A percentile compares a stretch with the other conserved stretches of the same genome.
Conservation (phyloP, 2,888 invertebrate genomes). For the Oscheius sp. region DNA sequence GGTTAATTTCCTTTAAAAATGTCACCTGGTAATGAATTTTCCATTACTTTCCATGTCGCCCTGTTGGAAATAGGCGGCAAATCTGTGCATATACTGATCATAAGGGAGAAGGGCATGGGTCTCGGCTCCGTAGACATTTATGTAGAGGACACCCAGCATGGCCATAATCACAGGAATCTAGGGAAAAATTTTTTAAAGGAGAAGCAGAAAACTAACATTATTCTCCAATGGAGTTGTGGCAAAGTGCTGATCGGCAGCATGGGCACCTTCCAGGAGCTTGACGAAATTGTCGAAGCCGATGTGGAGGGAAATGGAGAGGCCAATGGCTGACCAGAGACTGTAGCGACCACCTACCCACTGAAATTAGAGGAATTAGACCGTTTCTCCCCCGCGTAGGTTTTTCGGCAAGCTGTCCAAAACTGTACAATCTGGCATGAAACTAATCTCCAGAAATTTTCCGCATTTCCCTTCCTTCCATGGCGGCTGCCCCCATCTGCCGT, state of each 20-base stretch:
- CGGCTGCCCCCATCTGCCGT: neutral
- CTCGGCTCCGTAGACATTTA: slow-evolving; percentile 92
- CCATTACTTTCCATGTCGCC: slow-evolving; percentile 93
- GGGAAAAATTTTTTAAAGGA: slow-evolving; percentile 4
- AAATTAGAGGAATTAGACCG: slow-evolving; percentile 37
- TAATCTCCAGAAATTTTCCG: too few relatives aligned
- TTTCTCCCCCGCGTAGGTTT: too few relatives aligned
- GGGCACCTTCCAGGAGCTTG: slow-evolving; percentile 88
- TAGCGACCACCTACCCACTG: slow-evolving; percentile 96
- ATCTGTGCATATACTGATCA: slow-evolving; percentile 96
- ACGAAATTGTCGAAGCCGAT: slow-evolving; percentile 94
- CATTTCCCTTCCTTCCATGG: too few relatives aligned
- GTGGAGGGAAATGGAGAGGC: slow-evolving; percentile 90
- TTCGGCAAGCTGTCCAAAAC: too few relatives aligned
- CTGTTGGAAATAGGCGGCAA: slow-evolving; percentile 99
- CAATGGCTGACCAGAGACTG: slow-evolving; percentile 99
- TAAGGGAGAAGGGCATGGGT: slow-evolving; percentile 96
- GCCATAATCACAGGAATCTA: slow-evolving; percentile 95
- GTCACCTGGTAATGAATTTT: slow-evolving; percentile 80
- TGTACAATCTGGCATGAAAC: too few relatives aligned
- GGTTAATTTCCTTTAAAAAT: neutral
- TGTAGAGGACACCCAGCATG: slow-evolving; percentile 88
- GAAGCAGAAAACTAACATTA: slow-evolving; percentile 81
- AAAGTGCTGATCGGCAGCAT: slow-evolving; percentile 94
- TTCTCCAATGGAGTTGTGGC: slow-evolving; percentile 85